These are phyloP conservation scores for Cheirogaleus medius DNA, from an alignment of 2,113 vertebrate genomes.

Conservation along the genomic window DNA sequence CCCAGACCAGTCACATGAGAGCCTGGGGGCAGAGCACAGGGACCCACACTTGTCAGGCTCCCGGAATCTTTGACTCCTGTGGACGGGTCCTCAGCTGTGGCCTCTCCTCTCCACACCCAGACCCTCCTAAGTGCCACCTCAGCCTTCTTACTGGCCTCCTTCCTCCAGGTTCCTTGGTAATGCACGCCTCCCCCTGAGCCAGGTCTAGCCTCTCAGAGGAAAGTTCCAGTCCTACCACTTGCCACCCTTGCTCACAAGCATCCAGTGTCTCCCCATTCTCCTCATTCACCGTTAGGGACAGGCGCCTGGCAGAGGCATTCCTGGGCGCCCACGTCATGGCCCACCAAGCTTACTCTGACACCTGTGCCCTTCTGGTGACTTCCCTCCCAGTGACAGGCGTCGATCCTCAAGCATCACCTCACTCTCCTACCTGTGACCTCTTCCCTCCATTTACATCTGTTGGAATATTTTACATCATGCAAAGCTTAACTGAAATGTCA, in stretches of 20 bases:
- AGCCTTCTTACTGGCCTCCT: not conserved
- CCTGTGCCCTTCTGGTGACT: not conserved
- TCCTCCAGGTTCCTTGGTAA: no score
- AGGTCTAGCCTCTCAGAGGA: not conserved
- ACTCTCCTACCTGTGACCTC: not conserved
- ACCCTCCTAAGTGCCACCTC: not conserved
- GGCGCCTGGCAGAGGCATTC: not conserved
- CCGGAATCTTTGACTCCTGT: not conserved
- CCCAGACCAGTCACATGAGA: not conserved
- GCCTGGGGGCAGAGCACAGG: not conserved
- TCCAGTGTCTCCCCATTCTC: not conserved
- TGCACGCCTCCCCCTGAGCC: not conserved
- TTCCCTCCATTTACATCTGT: not conserved
- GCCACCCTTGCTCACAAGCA: not conserved
- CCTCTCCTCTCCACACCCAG: not conserved
- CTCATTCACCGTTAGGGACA: not conserved
- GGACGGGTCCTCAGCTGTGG: no score
- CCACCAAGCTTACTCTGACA: rapidly evolving
- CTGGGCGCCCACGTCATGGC: not conserved
- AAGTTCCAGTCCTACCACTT: not conserved
- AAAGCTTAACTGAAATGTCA: not conserved
- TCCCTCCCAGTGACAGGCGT: not conserved
- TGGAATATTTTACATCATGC: not conserved
- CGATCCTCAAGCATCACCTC: not conserved
- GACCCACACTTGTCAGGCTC: not conserved